Evolutionary conservation across 2,113 vertebrate species (phyloP), one percentile per base, ranked within the genome.

Genomic region (Neodon shergylaensis): DNA sequence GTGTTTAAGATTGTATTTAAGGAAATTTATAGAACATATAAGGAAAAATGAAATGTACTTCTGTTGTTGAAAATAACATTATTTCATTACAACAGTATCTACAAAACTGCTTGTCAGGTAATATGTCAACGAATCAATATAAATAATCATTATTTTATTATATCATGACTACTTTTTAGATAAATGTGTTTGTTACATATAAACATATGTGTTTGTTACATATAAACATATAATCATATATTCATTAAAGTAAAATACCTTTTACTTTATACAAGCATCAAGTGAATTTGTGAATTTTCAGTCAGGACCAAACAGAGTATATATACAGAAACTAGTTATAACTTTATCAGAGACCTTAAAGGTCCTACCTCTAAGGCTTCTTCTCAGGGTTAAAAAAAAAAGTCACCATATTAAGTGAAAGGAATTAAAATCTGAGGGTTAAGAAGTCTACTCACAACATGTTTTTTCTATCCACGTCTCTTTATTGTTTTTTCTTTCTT

Each of bases 101-200:
- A 54, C 72, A 79, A 36, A 10, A 42, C 11, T 86, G 4, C 14
- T 79, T 52, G 84, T 83, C 6, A 3, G 54, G 33, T 58, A 77
- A 92, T 42, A 85, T 31, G 14, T 3, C 14, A 63, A 77, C 70
- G 54, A 83, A 79, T 92, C 54, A 84, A 72, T 65, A 28, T 14
- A 92, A 92, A 3, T 5, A 86, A 44, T 12, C 7, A 26, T 65
- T 90, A 31, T 47, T 90, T 86, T 88, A 74, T 22, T 87, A 16
- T 52, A 49, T 13, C 5, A 68, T 63, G 2, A 1, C 47, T 77
- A 14, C 0, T 2, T 52, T 94, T 65, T 54, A 44, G 26, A 49
- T 54, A 96, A 83, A 26, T 88, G 76, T 72, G 33, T 93, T 92
- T 81, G 77, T 79, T 93, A 68, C 19, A 78, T 61, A 77, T 79